Conservation (phyloP, 2,888 invertebrate genomes). For the Andrena camellia region DNA sequence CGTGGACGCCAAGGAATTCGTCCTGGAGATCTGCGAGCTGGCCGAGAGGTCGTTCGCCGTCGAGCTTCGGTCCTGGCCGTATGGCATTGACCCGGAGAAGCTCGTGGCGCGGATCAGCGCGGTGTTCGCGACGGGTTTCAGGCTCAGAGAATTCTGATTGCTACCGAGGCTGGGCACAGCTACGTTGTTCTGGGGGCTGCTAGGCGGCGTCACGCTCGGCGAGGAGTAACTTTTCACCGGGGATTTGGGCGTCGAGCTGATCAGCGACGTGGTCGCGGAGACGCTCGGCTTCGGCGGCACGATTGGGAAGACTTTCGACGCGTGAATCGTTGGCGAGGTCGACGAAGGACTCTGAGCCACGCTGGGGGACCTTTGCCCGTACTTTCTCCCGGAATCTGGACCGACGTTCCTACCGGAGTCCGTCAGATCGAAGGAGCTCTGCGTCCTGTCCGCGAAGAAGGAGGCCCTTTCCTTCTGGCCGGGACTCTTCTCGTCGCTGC, state of each 20-base stretch:
- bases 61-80: slow-evolving; percentile 84
- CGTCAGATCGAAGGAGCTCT: slow-evolving; percentile 79
- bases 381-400: slow-evolving; percentile 55
- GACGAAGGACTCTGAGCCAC: slow-evolving; percentile 38
- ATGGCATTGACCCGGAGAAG: slow-evolving; percentile 81
- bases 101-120: slow-evolving; percentile 82
- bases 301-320: slow-evolving; percentile 47
- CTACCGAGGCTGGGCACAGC: background rate
- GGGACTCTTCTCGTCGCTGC: slow-evolving; percentile 74
- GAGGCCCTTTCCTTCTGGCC: slow-evolving; percentile 66
- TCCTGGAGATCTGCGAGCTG: slow-evolving; percentile 74
- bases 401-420: slow-evolving; percentile 56
- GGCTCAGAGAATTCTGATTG: slow-evolving; percentile 7
- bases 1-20: slow-evolving; percentile 81
- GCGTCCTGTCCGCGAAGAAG: slow-evolving; percentile 76
- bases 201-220: background rate
- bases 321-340: slow-evolving; percentile 32
- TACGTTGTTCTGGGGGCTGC: slow-evolving; percentile 3
- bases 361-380: slow-evolving; percentile 40
- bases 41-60: slow-evolving; percentile 84
- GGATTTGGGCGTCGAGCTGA: slow-evolving; percentile 22
- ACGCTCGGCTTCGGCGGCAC: slow-evolving; percentile 51
- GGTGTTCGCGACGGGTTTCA: slow-evolving; percentile 14
- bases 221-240: slow-evolving; percentile 50
- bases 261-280: slow-evolving; percentile 19